Evolutionary conservation across 1,140 invertebrate species (phyloP).

Genomic region (Oryctes rhinoceros): DNA sequence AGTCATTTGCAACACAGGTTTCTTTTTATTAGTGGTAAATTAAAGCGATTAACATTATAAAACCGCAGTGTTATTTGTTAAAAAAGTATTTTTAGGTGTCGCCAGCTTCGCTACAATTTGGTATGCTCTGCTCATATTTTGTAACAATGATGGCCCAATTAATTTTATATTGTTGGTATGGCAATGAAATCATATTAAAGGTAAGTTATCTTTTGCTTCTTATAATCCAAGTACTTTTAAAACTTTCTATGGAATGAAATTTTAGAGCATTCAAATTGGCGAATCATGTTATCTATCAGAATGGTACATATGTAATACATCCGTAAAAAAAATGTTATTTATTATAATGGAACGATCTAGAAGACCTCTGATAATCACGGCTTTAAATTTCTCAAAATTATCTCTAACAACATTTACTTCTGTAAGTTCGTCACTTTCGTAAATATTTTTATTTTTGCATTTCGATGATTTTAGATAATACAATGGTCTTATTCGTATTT

Average conservation of each 20-base stretch:
- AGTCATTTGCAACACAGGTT: slow-evolving; percentile 33
- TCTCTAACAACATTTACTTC: slow-evolving; percentile 5
- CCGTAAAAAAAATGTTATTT: slow-evolving; percentile 1
- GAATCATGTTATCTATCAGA: slow-evolving; percentile 29
- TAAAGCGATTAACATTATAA: neutral
- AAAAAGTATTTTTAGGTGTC: slow-evolving; percentile 11
- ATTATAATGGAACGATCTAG: slow-evolving; percentile 34
- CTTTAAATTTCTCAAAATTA: neutral
- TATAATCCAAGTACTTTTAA: neutral
- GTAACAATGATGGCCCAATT: slow-evolving; percentile 36
- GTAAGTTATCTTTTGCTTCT: slow-evolving; percentile 14
- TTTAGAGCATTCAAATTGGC: neutral
- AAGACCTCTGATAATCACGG: slow-evolving; percentile 17
- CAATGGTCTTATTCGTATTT: slow-evolving; percentile 27
- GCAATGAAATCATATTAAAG: slow-evolving; percentile 38
- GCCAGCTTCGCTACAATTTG: slow-evolving; percentile 31
- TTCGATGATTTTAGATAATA: slow-evolving; percentile 28
- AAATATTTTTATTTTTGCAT: neutral
- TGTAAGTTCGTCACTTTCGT: neutral
- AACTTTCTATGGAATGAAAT: no score
- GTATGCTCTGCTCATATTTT: slow-evolving; percentile 7
- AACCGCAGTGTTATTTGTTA: neutral
- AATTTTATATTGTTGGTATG: slow-evolving; percentile 35
- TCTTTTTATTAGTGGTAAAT: slow-evolving; percentile 20
- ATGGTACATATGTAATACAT: slow-evolving; percentile 14